phyloP scores from a whole-genome alignment of 1,140 invertebrate species.

The Polyergus mexicanus region DNA sequence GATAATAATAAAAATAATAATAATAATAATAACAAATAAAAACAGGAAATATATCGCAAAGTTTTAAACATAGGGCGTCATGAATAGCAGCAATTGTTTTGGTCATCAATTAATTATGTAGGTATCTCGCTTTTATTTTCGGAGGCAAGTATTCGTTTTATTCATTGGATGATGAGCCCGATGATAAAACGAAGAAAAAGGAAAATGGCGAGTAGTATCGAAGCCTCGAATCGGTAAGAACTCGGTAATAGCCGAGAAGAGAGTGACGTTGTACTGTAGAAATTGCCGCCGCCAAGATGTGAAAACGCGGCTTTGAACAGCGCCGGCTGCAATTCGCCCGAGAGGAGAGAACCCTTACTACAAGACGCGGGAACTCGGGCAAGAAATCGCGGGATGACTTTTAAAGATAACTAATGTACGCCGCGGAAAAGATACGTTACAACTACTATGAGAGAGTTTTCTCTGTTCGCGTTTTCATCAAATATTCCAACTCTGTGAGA shows the following conservation, averaged over 20 bases:
- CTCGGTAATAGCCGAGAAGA: slow-evolving; percentile 70
- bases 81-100: neutral
- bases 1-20: neutral
- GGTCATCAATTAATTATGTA: neutral
- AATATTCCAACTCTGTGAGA: neutral
- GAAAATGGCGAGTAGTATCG: slow-evolving; percentile 9
- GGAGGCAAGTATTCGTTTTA: neutral
- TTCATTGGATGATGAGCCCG: neutral
- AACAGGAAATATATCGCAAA: neutral
- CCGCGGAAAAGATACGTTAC: neutral
- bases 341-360: slow-evolving; percentile 44
- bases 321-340: slow-evolving; percentile 9
- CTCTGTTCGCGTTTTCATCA: neutral
- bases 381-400: slow-evolving; percentile 66
- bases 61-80: neutral
- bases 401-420: slow-evolving; percentile 44
- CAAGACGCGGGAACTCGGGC: slow-evolving; percentile 65
- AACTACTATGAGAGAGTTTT: neutral
- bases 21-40: neutral
- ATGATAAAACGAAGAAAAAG: neutral
- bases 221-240: slow-evolving; percentile 67
- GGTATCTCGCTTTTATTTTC: neutral
- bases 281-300: slow-evolving; percentile 58
- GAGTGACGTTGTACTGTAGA: slow-evolving; percentile 68
- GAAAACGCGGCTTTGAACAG: slow-evolving; percentile 40